phyloP scores from a whole-genome alignment of 1,140 invertebrate genomes.

The Ceratosolen solmsi region DNA sequence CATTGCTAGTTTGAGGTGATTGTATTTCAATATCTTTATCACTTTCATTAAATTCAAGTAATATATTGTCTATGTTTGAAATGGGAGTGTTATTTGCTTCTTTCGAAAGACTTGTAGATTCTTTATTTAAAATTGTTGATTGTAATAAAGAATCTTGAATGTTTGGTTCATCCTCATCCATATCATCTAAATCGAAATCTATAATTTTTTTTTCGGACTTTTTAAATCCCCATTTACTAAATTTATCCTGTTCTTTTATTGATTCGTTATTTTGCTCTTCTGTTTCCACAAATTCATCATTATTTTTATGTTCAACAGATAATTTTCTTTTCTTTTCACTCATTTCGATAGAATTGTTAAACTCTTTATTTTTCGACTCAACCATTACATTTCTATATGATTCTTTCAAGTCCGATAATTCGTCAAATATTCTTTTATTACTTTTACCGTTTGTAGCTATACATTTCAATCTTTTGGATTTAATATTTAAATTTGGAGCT shows the following conservation, averaged over 20 bases:
- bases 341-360: neutral
- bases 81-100: neutral
- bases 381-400: neutral
- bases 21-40: neutral
- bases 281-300: neutral
- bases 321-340: conserved; percentile 8
- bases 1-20: neutral
- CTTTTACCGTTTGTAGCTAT: neutral
- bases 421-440: neutral
- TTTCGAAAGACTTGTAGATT: neutral
- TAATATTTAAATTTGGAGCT: neutral
- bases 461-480: neutral
- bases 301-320: neutral
- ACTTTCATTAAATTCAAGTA: neutral
- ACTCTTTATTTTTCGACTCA: neutral
- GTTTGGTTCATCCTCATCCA: neutral
- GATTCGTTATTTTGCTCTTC: neutral
- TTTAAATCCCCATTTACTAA: conserved; percentile 40
- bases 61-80: neutral
- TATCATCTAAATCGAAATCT: conserved; percentile 41
- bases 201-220: conserved; percentile 7
- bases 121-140: neutral
- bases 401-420: neutral
- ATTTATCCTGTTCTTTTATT: conserved; percentile 17
- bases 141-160: neutral